Evolutionary conservation across 2,113 vertebrate genomes (phyloP), one percentile per base, ranked within the genome.

Genomic region (Leptobrachium ailaonicum): DNA sequence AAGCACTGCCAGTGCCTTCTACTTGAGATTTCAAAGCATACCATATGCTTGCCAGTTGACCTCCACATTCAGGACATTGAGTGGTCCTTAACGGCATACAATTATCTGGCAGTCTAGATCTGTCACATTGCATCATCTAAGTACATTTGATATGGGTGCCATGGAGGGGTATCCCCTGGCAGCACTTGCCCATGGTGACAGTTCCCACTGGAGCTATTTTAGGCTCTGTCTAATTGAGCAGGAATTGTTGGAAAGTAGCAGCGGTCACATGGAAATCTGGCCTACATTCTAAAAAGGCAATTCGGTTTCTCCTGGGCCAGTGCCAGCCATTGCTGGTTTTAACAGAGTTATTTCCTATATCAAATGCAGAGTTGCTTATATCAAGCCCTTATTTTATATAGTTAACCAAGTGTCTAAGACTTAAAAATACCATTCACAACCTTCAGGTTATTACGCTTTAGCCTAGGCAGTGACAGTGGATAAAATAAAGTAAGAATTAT

Each of bases 171-270:
- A 43, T 43, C 76, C 44, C 64, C 54, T 60, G 78, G 71, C 64
- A 47, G 43, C 7, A 20, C 50, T 50, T 50, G 56, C 62, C 40
- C 42, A 43, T 44, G 42, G 50, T 68, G 71, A 80, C 79, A 40
- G 71, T 74, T 81, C 72, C 79, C 79, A 74, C 79, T 47, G 79
- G 72, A 81, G 79, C 79, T 81, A 75, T 81, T 81, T 75, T 69
- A 63, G 67, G 64, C 47, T 79, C 78, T 68, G 43, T 80, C 78
- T 68, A 69, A 81, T 62, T 12, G 63, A 45, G 64, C 53, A 41
- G 54, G 72, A 75, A 45, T 81, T 69, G 66, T 64, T 75, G 64
- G 47, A 75, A 69, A 81, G 50, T 62, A 12, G 63, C 64, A 42
- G 60, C 42, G 12, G 79, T 81, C 79, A 81, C 73, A 54, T 81